Conservation (phyloP, 2,888 invertebrate genomes). For the Adelphocoris suturalis region DNA sequence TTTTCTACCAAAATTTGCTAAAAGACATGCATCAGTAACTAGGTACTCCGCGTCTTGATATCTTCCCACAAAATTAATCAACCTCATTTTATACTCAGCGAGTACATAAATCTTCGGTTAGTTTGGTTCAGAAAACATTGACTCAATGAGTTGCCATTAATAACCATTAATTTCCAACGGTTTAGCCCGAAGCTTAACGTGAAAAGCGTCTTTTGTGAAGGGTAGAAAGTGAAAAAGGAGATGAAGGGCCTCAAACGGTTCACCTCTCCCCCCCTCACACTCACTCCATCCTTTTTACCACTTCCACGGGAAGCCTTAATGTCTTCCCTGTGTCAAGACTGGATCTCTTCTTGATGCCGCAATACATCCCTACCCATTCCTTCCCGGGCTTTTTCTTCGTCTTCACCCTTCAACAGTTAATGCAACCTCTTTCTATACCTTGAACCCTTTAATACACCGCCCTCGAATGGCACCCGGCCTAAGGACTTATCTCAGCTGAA, state of each 20-base stretch:
- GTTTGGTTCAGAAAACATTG: not conserved
- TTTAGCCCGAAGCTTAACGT: constrained; percentile 1
- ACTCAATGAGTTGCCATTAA: constrained; percentile 15
- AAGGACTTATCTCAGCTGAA: not conserved
- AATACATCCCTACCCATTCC: not conserved
- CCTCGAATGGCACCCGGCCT: not conserved
- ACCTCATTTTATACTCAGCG: not conserved
- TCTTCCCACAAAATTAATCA: not conserved
- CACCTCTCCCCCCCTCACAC: not conserved
- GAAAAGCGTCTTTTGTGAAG: constrained; percentile 36
- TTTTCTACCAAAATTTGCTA: no score
- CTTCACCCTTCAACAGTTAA: constrained; percentile 12
- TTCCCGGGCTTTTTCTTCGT: not conserved
- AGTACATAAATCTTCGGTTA: not conserved
- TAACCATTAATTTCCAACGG: constrained; percentile 12
- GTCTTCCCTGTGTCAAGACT: constrained; percentile 31
- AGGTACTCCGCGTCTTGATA: no score
- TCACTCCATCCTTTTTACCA: not conserved
- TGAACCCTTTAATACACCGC: constrained; percentile 9
- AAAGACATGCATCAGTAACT: no score
- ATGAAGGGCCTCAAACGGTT: constrained; percentile 3
- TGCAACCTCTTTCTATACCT: constrained; percentile 39
- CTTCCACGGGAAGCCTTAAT: not conserved
- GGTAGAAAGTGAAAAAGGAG: constrained; percentile 39
- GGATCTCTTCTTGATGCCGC: constrained; percentile 39